Evolutionary conservation across 2,888 invertebrate genomes (phyloP).

Genomic region (Nemotelus nigrinus): DNA sequence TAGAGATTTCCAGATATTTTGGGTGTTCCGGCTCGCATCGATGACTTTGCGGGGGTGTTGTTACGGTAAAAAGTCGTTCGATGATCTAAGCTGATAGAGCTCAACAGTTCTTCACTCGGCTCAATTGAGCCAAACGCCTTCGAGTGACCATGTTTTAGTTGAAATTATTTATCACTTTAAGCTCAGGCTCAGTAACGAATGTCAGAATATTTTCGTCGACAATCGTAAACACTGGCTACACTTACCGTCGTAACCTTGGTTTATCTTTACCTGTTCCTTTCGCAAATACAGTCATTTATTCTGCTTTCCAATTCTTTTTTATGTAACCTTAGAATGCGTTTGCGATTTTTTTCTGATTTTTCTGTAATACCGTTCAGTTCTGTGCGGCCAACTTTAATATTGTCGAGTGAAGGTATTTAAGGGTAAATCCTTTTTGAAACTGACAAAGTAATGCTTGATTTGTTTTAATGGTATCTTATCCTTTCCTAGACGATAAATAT

Average conservation of each 20-base stretch:
- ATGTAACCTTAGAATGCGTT: slow-evolving; percentile 35
- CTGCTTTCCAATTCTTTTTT: slow-evolving; percentile 47
- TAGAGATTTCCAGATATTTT: slow-evolving; percentile 18
- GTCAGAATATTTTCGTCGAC: no score
- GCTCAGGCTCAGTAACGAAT: no score
- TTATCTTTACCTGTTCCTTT: slow-evolving; percentile 23
- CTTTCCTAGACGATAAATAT: slow-evolving; percentile 33
- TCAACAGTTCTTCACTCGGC: slow-evolving; percentile 46
- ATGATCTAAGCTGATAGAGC: slow-evolving; percentile 46
- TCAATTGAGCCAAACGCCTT: background rate
- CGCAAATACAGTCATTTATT: slow-evolving; percentile 49
- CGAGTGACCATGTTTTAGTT: no score
- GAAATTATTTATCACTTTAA: no score
- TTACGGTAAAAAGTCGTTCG: slow-evolving; percentile 16
- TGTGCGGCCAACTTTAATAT: slow-evolving; percentile 49
- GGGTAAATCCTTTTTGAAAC: slow-evolving; percentile 50
- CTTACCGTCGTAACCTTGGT: no score
- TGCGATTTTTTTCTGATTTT: slow-evolving; percentile 44
- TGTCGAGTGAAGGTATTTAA: slow-evolving; percentile 49
- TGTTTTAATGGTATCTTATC: slow-evolving; percentile 50
- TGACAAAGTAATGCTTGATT: slow-evolving; percentile 51
- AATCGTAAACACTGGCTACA: no score
- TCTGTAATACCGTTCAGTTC: slow-evolving; percentile 30
- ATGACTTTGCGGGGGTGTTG: slow-evolving; percentile 1
- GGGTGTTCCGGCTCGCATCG: background rate